Conservation (phyloP, 2,797 vertebrate species). For the Helicolenus hilgendorfi region DNA sequence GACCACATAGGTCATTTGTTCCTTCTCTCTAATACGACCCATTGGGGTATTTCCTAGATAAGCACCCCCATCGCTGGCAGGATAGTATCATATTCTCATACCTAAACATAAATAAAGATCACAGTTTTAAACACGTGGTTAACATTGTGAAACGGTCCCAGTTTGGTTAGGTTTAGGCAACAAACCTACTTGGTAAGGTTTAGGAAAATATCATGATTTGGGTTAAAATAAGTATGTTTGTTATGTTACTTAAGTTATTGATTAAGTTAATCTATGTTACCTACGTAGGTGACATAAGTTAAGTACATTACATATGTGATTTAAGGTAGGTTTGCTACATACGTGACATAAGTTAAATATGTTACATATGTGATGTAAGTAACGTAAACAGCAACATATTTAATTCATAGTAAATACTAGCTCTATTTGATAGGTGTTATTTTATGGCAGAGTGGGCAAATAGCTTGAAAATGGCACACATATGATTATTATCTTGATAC, state of each 20-base stretch:
- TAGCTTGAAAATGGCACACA: background rate
- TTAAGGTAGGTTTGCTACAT: no score
- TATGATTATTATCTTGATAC: background rate
- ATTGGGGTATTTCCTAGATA: fast-evolving
- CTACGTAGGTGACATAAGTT: background rate
- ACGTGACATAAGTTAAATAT: no score
- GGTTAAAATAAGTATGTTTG: no score
- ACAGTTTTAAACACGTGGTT: background rate
- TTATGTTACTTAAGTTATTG: no score
- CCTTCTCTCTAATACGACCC: background rate
- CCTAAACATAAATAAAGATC: background rate
- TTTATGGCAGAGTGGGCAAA: conserved; percentile 1
- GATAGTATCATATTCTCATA: background rate
- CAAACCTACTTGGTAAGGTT: no score
- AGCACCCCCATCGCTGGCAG: background rate
- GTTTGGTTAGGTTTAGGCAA: no score
- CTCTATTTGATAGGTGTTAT: background rate
- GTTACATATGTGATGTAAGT: no score
- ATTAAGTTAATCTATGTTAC: background rate
- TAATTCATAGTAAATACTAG: conserved; percentile 5
- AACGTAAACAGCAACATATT: conserved; percentile 6
- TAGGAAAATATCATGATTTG: no score
- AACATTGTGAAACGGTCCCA: no score
- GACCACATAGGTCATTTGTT: background rate
- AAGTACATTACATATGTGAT: background rate